A percentile compares a stretch with the other conserved stretches of the same genome.
Evolutionary conservation across 2,113 vertebrate species (phyloP).

Genomic region (Syngnathus floridae): DNA sequence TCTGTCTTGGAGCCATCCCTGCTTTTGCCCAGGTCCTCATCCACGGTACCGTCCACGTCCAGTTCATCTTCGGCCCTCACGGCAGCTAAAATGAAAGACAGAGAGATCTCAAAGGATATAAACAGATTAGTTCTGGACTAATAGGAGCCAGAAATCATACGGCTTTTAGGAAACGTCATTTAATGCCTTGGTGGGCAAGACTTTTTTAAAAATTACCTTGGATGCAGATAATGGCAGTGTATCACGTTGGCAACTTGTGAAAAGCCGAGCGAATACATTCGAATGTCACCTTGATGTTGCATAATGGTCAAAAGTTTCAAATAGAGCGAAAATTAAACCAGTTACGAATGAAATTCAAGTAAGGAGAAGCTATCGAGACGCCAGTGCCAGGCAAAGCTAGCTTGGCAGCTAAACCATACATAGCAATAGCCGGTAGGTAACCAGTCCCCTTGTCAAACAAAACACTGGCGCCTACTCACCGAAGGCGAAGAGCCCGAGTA

Average conservation of each 20-base stretch:
- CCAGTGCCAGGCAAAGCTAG: constrained; percentile 26
- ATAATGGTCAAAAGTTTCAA: too few species aligned
- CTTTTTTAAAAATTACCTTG: too few species aligned
- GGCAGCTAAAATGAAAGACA: constrained; percentile 28
- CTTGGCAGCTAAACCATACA: constrained; percentile 20
- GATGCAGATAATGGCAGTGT: background rate
- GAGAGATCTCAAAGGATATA: background rate
- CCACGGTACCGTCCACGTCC: constrained; percentile 80
- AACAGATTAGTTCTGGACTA: too few species aligned
- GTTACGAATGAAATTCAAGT: too few species aligned
- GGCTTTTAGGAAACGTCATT: background rate
- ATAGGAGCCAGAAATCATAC: background rate
- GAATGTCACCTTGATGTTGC: background rate
- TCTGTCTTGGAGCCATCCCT: constrained; percentile 89
- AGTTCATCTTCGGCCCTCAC: constrained; percentile 71
- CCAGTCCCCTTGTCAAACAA: background rate
- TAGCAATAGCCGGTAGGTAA: constrained; percentile 14
- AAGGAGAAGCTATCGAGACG: background rate
- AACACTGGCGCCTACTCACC: constrained; percentile 69
- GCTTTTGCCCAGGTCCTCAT: constrained; percentile 91
- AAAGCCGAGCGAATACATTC: constrained; percentile 5
- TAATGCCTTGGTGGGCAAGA: background rate
- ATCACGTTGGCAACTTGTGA: constrained; percentile 34
- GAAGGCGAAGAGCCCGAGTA: constrained; percentile 76
- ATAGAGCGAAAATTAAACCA: too few species aligned